Percentiles rank a stretch among this genome's conserved stretches.
phyloP scores from a whole-genome alignment of 2,797 vertebrate genomes.

The Protonibea diacanthus region DNA sequence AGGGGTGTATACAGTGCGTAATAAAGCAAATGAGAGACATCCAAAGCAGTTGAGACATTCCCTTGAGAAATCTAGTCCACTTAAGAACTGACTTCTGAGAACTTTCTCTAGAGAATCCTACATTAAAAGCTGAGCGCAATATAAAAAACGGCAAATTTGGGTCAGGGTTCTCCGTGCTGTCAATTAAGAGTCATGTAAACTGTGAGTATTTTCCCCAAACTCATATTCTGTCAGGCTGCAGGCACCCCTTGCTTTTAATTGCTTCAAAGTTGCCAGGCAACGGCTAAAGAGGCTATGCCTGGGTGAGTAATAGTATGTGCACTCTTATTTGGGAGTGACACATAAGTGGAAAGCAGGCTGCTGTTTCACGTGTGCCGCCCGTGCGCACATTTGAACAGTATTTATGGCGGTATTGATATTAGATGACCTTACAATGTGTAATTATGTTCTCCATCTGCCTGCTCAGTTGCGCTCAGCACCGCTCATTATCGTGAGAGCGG shows the following conservation, averaged over 20 bases:
- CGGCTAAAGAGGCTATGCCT: slow-evolving; percentile 52
- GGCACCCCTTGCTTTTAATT: slow-evolving; percentile 57
- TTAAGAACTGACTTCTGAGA: slow-evolving; percentile 64
- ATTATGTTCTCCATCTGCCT: slow-evolving; percentile 52
- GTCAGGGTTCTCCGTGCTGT: slow-evolving; percentile 60
- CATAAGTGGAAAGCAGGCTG: slow-evolving; percentile 16
- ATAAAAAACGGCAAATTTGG: slow-evolving; percentile 47
- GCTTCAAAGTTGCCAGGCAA: slow-evolving; percentile 71
- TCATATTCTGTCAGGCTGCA: slow-evolving; percentile 50
- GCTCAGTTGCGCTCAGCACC: slow-evolving; percentile 25
- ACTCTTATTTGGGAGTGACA: slow-evolving; percentile 38
- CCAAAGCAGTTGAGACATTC: slow-evolving; percentile 45
- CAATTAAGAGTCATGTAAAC: slow-evolving; percentile 60
- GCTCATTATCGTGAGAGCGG: slow-evolving; percentile 16
- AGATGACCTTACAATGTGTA: slow-evolving; percentile 49
- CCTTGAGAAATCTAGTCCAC: slow-evolving; percentile 62
- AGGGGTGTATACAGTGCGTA: slow-evolving; percentile 33
- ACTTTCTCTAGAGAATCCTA: slow-evolving; percentile 46
- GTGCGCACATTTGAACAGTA: slow-evolving; percentile 2
- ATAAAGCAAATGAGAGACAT: slow-evolving; percentile 60
- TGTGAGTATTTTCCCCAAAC: slow-evolving; percentile 48
- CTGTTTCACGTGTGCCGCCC: background rate
- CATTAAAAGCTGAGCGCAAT: slow-evolving; percentile 42
- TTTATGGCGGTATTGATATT: slow-evolving; percentile 45
- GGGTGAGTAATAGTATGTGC: slow-evolving; percentile 35